Evolutionary conservation across 2,797 vertebrate genomes (phyloP), one percentile per base, ranked within the genome.

Genomic region (Eupleurogrammus muticus): DNA sequence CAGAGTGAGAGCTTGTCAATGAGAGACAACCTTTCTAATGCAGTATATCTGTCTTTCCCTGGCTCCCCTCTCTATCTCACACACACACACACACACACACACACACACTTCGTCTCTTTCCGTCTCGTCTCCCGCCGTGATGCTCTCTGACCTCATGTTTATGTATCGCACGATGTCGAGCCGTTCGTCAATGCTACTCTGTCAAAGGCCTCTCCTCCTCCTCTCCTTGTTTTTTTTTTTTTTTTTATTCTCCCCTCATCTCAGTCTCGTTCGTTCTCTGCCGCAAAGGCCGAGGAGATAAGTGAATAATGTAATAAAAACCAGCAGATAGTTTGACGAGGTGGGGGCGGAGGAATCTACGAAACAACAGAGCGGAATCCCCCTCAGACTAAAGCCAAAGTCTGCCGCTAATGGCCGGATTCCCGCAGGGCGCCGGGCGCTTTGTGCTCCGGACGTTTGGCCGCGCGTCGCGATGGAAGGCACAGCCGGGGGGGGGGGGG

Each of bases 91-190:
- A 1, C 16, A 17, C 35, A 4, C 35, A 36, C 40, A 14, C 57
- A 35, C 66, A 42, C 73, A 54, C 65, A 38, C 9, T 48, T 50
- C 36, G 38, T 66, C 62, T 42, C 44, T 23, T 20, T 20, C 48
- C 23, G 57, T 63, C 55, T 17, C 55, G 1, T 71, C 68, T 88
- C 77, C 79, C 40, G 19, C 74, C 44, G 71, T 5, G 66, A 77
- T 81, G 52, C 77, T 87, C 75, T 75, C 82, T 85, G 84, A 88
- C 81, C 88, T 92, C 84, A 87, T 88, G 80, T 92, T 90, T 91
- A 89, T 90, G 83, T 76, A 90, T 92, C 77, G 66, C 64, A 63
- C 80, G 68, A 40, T 74, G 68, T 78, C 17, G 53, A 74, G 64
- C 73, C 75, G 62, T 69, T 80, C 55, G 44, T 81, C 76, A 60